Conservation (phyloP, 2,113 vertebrate species). For the Malurus cyaneus region DNA sequence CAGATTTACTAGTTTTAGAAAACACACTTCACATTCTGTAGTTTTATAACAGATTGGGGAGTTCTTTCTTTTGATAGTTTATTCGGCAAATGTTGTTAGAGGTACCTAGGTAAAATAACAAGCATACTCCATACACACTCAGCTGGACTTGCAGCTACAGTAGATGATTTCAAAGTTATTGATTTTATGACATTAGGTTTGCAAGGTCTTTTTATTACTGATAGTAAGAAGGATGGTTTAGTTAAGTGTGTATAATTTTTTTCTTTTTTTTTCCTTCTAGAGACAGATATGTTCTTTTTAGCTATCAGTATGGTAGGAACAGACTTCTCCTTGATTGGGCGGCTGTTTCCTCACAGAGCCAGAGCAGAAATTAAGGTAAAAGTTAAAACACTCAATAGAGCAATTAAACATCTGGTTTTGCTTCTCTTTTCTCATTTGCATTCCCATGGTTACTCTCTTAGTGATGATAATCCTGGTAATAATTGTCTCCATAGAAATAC, state of each 20-base stretch:
- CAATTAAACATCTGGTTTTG: not conserved
- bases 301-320: conserved; percentile 99
- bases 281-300: conserved; percentile 98
- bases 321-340: conserved; percentile 96
- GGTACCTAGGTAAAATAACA: not conserved
- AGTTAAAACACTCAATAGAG: not conserved
- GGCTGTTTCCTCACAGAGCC: conserved; percentile 92
- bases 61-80: not conserved
- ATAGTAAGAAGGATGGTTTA: not conserved
- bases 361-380: conserved; percentile 94
- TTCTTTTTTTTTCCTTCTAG: conserved; percentile 64
- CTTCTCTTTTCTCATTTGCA: not conserved
- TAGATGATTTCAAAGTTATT: not conserved
- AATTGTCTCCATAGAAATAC: not conserved
- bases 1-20: not conserved
- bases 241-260: not conserved
- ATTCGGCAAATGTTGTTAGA: not conserved
- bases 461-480: not conserved
- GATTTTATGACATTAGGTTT: not conserved
- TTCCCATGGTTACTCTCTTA: not conserved
- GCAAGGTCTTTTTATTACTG: not conserved
- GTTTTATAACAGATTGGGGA: not conserved
- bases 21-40: not conserved
- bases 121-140: too few species aligned
- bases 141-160: not conserved